These are phyloP conservation scores for Choloepus didactylus DNA, from an alignment of 2,797 vertebrate genomes.

Conservation along the genomic window DNA sequence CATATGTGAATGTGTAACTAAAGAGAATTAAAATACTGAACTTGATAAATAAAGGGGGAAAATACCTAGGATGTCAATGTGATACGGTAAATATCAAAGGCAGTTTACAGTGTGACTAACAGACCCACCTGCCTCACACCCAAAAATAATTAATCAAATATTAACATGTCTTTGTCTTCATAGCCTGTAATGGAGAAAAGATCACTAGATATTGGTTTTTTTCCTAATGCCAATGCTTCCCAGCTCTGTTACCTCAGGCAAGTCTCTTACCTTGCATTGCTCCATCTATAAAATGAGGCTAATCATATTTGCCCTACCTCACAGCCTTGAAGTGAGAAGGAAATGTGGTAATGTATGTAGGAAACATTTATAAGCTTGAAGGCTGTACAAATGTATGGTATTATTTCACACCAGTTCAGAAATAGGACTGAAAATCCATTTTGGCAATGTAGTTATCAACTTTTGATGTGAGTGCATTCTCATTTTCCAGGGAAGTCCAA, in stretches of 20 bases:
- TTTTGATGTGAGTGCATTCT: conserved; percentile 51
- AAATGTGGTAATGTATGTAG: not conserved
- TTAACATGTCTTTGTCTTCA: conserved; percentile 27
- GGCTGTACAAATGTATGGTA: not conserved
- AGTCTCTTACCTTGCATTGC: not conserved
- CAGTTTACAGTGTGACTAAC: conserved; percentile 51
- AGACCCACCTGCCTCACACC: not conserved
- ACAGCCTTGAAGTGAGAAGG: conserved; percentile 22
- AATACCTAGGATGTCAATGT: not conserved
- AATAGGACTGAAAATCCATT: conserved; percentile 33
- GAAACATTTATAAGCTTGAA: conserved; percentile 12
- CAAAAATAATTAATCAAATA: conserved; percentile 57
- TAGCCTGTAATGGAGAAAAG: conserved; percentile 39
- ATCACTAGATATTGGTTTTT: conserved; percentile 15
- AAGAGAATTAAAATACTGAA: conserved; percentile 47
- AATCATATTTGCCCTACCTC: not conserved
- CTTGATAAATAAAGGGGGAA: not conserved
- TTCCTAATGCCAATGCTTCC: not conserved
- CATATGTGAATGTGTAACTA: conserved; percentile 51
- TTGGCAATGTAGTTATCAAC: conserved; percentile 54
- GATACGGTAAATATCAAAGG: conserved; percentile 46
- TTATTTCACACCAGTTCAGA: conserved; percentile 49
- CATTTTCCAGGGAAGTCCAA: conserved; percentile 58
- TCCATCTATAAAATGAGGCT: conserved; percentile 47
- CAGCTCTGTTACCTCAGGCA: not conserved